Conservation (phyloP, 2,113 vertebrate genomes). For the Sprattus sprattus region DNA sequence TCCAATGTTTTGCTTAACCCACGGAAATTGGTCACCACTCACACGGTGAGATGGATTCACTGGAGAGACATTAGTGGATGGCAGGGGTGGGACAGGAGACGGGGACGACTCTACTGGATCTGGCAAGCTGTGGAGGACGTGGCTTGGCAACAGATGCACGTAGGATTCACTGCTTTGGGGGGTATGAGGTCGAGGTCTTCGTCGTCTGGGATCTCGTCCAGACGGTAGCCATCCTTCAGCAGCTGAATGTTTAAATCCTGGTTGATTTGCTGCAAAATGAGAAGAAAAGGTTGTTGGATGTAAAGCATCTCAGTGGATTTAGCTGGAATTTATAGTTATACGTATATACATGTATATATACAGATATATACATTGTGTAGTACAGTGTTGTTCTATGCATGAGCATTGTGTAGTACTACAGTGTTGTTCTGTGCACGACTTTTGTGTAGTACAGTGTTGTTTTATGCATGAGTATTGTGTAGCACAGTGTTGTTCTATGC, state of each 20-base stretch:
- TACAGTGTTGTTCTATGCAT: too few relatives aligned
- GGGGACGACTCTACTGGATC: constrained; percentile 84
- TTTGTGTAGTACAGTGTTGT: too few relatives aligned
- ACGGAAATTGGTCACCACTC: constrained; percentile 50
- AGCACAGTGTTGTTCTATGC: too few relatives aligned
- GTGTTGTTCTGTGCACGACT: too few relatives aligned
- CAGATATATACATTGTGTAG: too few relatives aligned
- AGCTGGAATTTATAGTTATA: too few relatives aligned
- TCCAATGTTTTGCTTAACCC: constrained; percentile 51
- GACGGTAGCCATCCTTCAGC: constrained; percentile 95
- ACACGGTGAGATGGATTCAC: constrained; percentile 53
- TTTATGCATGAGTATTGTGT: too few relatives aligned
- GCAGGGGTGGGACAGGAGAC: constrained; percentile 34
- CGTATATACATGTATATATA: too few relatives aligned
- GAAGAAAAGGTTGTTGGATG: neutral
- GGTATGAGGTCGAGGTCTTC: constrained; percentile 98
- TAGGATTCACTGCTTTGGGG: constrained; percentile 95
- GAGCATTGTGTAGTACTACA: too few relatives aligned
- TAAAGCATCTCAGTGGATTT: neutral
- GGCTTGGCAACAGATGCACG: constrained; percentile 99
- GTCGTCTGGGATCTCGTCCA: constrained; percentile 95
- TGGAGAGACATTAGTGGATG: constrained; percentile 35
- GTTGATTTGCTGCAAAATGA: constrained; percentile 91
- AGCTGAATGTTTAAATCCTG: constrained; percentile 99
- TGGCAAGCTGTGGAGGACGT: constrained; percentile 95